These are phyloP conservation scores for Eurystomus glaucurus DNA, from an alignment of 2,797 vertebrate species.

Conservation along the genomic window DNA sequence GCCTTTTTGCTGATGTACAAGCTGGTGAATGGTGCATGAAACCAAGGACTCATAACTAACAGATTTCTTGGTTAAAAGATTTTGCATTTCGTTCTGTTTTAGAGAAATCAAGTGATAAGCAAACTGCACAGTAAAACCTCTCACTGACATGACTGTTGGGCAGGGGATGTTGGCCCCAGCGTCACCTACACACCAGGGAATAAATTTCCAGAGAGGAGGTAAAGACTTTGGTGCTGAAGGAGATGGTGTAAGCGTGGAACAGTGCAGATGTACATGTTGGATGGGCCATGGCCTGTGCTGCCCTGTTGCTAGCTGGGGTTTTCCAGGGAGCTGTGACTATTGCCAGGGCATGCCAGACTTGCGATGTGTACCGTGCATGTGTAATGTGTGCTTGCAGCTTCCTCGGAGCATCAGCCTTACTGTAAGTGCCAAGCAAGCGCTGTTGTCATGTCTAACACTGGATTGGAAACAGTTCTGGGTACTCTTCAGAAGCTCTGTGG, in stretches of 20 bases:
- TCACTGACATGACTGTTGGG: neutral
- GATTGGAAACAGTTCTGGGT: neutral
- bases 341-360: neutral
- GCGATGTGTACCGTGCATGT: fast-evolving
- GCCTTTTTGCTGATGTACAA: neutral
- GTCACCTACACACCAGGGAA: neutral
- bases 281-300: neutral
- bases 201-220: neutral
- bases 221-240: neutral
- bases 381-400: neutral
- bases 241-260: neutral
- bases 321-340: neutral
- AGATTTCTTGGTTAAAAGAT: neutral
- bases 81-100: neutral
- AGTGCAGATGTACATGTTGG: neutral
- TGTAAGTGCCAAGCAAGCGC: neutral
- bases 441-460: neutral
- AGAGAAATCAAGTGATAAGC: neutral
- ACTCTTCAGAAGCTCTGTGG: neutral
- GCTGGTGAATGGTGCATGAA: neutral
- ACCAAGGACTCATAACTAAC: neutral
- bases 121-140: neutral
- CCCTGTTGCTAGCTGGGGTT: neutral
- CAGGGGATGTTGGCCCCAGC: neutral
- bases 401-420: neutral